Evolutionary conservation across 2,797 vertebrate genomes (phyloP), one percentile per base, ranked within the genome.

Genomic region (Pelobates cultripes): DNA sequence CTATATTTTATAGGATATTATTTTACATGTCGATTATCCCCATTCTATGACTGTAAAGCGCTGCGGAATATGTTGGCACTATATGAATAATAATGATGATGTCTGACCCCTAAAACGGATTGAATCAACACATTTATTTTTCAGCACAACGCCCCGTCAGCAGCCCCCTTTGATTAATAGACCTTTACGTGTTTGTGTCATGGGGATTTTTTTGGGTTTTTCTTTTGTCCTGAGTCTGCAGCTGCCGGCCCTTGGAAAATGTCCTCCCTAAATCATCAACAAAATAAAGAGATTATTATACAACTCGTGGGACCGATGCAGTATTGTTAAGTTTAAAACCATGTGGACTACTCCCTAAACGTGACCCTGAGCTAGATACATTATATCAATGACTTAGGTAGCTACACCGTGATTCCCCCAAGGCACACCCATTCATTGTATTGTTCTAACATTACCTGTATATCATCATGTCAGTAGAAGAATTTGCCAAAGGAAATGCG

Each of bases 401-500:
- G 82, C 72, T 66, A 71, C 47, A 47, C 51, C 64, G 64, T 28
- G 66, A 67, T 57, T 75, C 66, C 73, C 77, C 61, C 60, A 4
- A 72, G 82, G 82, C 82, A 80, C 73, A 76, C 47, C 78, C 82
- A 79, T 76, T 84, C 73, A 80, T 41, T 78, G 60, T 71, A 73
- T 67, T 79, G 82, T 78, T 83, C 82, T 83, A 79, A 69, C 72
- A 79, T 79, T 83, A 83, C 82, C 44, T 69, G 67, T 70, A 84
- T 84, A 68, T 74, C 76, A 79, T 71, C 42, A 75, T 84, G 82
- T 84, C 82, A 84, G 12, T 70, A 74, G n/a, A 84, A 84, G 82
- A 84, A 84, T 84, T 84, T 76, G 82, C 82, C 82, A 84, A 72
- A 80, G 77, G 82, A 84, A 84, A 84, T 71, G 67, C 63, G 75